phyloP scores from a whole-genome alignment of 2,888 invertebrate species.

The Cremastinae sp. region DNA sequence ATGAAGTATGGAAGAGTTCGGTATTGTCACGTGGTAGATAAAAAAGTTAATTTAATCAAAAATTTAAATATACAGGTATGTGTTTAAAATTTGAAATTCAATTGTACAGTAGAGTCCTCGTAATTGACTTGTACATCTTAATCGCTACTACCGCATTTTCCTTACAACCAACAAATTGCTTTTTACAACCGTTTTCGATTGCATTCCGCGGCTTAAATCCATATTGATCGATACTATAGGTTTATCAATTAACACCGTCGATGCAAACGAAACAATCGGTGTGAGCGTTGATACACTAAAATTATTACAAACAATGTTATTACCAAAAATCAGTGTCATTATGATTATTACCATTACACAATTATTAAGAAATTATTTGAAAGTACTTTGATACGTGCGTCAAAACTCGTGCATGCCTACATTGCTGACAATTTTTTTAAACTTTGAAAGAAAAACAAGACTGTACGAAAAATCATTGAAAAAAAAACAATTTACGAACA shows the following conservation, averaged over 20 bases:
- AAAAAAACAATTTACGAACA: too few relatives aligned
- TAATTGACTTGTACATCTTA: constrained; percentile 38
- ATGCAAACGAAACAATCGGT: constrained; percentile 49
- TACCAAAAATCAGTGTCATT: too few relatives aligned
- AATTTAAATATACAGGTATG: too few relatives aligned
- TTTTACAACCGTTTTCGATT: constrained; percentile 43
- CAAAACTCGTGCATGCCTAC: too few relatives aligned
- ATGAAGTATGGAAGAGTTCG: background rate
- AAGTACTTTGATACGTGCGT: too few relatives aligned
- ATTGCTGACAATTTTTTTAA: too few relatives aligned
- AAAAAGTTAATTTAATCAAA: background rate
- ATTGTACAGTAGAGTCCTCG: background rate
- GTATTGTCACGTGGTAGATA: background rate
- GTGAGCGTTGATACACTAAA: constrained; percentile 42
- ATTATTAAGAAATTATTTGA: too few relatives aligned
- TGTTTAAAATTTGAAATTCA: background rate
- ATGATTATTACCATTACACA: too few relatives aligned
- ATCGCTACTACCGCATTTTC: constrained; percentile 30
- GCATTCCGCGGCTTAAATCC: constrained; percentile 28
- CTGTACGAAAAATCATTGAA: too few relatives aligned
- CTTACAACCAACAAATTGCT: constrained; percentile 60
- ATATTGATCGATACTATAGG: background rate
- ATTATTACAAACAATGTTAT: constrained; percentile 28
- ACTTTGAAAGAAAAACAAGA: too few relatives aligned
- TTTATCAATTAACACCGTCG: constrained; percentile 8